Evolutionary conservation across 2,888 invertebrate genomes (phyloP).

Genomic region (Venustoraphidia nigricollis): DNA sequence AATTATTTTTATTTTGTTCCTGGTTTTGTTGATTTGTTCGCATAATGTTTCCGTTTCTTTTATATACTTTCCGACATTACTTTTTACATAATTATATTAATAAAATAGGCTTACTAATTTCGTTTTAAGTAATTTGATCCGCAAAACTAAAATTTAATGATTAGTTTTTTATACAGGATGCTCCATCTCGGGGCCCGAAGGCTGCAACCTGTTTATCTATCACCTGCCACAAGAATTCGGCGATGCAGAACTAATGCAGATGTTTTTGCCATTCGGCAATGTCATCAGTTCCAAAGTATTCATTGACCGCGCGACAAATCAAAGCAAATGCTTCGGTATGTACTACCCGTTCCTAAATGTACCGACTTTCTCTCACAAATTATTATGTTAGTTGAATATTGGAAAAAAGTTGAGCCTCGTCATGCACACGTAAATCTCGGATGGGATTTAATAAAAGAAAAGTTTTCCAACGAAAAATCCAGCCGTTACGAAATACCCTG

Average conservation of each 20-base stretch:
- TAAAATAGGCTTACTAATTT: no score
- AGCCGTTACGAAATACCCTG: no score
- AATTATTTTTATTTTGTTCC: no score
- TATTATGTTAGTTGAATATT: not conserved
- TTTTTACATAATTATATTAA: no score
- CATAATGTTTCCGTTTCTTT: no score
- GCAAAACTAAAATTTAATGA: not conserved
- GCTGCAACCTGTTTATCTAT: conserved; percentile 99
- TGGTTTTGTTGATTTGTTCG: no score
- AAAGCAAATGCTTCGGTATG: conserved; percentile 99
- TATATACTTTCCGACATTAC: no score
- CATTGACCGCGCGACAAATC: conserved; percentile 98
- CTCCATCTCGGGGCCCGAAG: conserved; percentile 96
- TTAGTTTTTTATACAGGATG: conserved; percentile 46
- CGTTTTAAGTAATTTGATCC: no score
- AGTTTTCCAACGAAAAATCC: no score
- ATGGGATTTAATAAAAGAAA: not conserved
- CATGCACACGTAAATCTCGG: not conserved
- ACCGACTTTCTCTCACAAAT: not conserved
- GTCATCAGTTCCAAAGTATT: conserved; percentile 99
- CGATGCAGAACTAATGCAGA: conserved; percentile 97
- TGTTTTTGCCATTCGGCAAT: conserved; percentile 99
- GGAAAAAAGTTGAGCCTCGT: no score
- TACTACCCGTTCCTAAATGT: conserved; percentile 12
- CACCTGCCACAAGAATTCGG: conserved; percentile 99